phyloP scores from a whole-genome alignment of 2,888 invertebrate genomes.

The Xylocampa areola region DNA sequence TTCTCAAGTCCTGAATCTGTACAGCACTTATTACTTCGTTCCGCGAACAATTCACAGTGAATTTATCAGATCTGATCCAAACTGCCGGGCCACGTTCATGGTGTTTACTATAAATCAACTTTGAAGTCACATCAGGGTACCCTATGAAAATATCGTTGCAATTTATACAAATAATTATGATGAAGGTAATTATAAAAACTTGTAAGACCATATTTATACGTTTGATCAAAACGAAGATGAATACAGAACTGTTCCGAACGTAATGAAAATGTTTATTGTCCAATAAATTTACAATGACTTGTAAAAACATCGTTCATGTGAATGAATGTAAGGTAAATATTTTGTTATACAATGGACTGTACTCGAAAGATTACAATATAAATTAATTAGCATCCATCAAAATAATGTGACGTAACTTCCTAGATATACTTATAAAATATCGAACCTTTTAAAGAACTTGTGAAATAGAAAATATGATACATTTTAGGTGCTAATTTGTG shows the following conservation, averaged over 20 bases:
- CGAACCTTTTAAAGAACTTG: constrained; percentile 39
- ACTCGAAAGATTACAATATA: constrained; percentile 1
- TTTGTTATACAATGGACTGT: constrained; percentile 14
- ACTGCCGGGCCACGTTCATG: constrained; percentile 80
- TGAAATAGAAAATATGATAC: constrained; percentile 39
- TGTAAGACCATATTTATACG: constrained; percentile 32
- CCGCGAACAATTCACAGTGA: constrained; percentile 74
- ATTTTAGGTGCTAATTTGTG: constrained; percentile 35
- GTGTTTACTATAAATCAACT: constrained; percentile 77
- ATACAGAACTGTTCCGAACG: constrained; percentile 23
- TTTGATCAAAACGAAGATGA: constrained; percentile 8
- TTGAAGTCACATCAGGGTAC: constrained; percentile 74
- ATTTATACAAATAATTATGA: constrained; percentile 20
- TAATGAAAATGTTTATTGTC: constrained; percentile 5
- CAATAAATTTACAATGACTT: constrained; percentile 6
- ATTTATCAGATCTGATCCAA: constrained; percentile 74
- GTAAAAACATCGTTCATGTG: constrained; percentile 18
- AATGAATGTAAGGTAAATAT: constrained; percentile 34
- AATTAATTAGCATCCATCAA: constrained; percentile 5
- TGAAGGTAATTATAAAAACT: constrained; percentile 16
- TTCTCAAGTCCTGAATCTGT: constrained; percentile 73
- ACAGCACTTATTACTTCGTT: constrained; percentile 79
- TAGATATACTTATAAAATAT: constrained; percentile 22
- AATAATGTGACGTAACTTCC: constrained; percentile 37
- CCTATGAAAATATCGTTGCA: constrained; percentile 65